phyloP scores from a whole-genome alignment of 2,113 vertebrate genomes.

The Oreamnos americanus region DNA sequence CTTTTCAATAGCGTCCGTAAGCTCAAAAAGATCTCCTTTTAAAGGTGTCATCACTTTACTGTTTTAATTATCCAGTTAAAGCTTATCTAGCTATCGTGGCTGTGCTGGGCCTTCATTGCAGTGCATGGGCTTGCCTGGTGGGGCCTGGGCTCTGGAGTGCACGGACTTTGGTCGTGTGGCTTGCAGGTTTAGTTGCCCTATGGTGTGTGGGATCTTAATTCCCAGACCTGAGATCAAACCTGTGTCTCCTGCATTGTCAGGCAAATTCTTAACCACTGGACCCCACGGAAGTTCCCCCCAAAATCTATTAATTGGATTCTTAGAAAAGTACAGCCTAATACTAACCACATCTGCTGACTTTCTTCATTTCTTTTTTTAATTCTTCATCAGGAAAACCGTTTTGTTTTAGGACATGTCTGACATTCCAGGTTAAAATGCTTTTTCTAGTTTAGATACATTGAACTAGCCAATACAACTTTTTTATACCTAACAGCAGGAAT shows the following conservation, averaged over 20 bases:
- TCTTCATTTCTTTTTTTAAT: neutral
- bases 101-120: neutral
- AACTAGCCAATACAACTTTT: neutral
- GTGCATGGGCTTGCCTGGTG: neutral
- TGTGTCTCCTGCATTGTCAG: neutral
- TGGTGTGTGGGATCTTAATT: neutral
- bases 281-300: neutral
- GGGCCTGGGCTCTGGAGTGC: neutral
- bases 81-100: accelerated
- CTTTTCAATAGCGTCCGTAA: neutral
- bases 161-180: accelerated
- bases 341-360: neutral
- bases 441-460: constrained; percentile 13
- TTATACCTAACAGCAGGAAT: neutral
- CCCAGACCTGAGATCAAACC: neutral
- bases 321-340: neutral
- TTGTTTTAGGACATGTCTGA: neutral
- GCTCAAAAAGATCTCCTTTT: neutral
- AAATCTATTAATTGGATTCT: neutral
- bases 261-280: neutral
- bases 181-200: neutral
- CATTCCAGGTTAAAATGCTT: neutral
- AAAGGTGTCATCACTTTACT: neutral
- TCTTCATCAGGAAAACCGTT: neutral
- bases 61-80: neutral